Conservation (phyloP, 2,888 invertebrate species). For the Hofmannophila pseudospretella region DNA sequence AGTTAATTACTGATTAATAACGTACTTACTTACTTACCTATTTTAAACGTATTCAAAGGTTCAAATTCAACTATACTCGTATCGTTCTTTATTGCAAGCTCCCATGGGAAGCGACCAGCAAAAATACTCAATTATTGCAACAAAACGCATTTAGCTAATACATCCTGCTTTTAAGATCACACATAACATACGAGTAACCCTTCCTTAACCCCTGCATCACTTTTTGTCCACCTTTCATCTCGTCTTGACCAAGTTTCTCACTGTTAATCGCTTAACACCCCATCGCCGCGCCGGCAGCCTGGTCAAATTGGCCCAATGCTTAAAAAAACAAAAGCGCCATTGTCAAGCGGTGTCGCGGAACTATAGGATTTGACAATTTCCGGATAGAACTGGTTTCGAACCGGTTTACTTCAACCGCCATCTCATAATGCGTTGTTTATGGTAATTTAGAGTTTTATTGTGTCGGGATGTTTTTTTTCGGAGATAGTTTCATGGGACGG, state of each 20-base stretch:
- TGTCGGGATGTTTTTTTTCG: conserved; percentile 40
- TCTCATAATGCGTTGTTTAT: conserved; percentile 70
- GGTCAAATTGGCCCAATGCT: conserved; percentile 45
- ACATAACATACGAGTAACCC: too few relatives aligned
- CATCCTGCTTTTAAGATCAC: conserved; percentile 40
- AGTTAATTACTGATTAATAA: too few relatives aligned
- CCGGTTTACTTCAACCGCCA: conserved; percentile 53
- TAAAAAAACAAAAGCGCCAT: conserved; percentile 55
- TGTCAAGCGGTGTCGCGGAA: conserved; percentile 63
- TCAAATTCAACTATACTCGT: too few relatives aligned
- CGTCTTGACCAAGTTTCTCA: conserved; percentile 41
- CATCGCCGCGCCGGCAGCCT: conserved; percentile 30
- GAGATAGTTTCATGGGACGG: conserved; percentile 15
- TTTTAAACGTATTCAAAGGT: too few relatives aligned
- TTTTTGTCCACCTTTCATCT: conserved; percentile 34
- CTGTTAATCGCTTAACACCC: conserved; percentile 52
- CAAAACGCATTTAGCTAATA: conserved; percentile 34
- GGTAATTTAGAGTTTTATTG: conserved; percentile 72
- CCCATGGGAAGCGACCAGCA: conserved; percentile 17
- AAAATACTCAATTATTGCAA: conserved; percentile 21
- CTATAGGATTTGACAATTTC: conserved; percentile 57
- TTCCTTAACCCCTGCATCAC: conserved; percentile 30
- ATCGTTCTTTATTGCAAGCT: too few relatives aligned
- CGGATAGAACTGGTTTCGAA: conserved; percentile 55
- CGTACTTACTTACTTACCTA: too few relatives aligned